Base-by-base conservation (phyloP, 2,113 vertebrate species). In the Paedocypris sp. region DNA sequence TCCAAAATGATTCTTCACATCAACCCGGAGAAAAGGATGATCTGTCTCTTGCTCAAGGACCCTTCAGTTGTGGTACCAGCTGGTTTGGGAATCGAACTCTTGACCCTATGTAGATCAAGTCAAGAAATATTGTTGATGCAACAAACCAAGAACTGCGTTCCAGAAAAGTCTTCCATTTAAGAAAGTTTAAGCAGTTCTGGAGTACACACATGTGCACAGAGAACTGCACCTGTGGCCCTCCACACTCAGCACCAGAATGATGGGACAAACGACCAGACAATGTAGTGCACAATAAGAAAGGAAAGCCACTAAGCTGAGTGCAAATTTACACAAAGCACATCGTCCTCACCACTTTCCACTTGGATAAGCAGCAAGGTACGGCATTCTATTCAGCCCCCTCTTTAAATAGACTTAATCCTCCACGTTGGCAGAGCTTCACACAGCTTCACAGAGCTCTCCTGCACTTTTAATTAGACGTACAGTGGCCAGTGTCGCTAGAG, bases 401-500 rank as follows among this genome's bases (percentile, higher is more conserved):
- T 76, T 76, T 75, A 78, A 80, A 81, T 76, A 73, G 72, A 80
- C 60, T 64, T 62, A 64, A 75, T 66, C 62, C 74, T 77, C 73
- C 38, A 51, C 57, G 76, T 70, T 73, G 74, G 73, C 39, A 64
- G 68, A 69, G 72, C 70, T 73, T 71, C 43, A 61, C n/a, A 71
- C 70, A 74, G 69, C 72, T 75, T 67, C 43, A 61, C n/a, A 71
- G 71, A 74, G 69, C 72, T 75, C 68, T 77, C 76, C 72, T 73
- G 42, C 77, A 80, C 78, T 80, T 82, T 81, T 82, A 82, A 84
- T 85, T 81, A 82, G 81, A 79, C 75, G 78, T 78, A 66, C 77
- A 80, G 78, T 80, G 75, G 75, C 70, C 78, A 60, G 36, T 53
- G 67, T 42, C 69, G 74, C 79, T 81, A 72, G 77, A 74, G 72